A percentile compares a stretch with the other conserved stretches of the same genome.
Conservation (phyloP, 1,140 invertebrate genomes). For the Panagrolaimus sp. region DNA sequence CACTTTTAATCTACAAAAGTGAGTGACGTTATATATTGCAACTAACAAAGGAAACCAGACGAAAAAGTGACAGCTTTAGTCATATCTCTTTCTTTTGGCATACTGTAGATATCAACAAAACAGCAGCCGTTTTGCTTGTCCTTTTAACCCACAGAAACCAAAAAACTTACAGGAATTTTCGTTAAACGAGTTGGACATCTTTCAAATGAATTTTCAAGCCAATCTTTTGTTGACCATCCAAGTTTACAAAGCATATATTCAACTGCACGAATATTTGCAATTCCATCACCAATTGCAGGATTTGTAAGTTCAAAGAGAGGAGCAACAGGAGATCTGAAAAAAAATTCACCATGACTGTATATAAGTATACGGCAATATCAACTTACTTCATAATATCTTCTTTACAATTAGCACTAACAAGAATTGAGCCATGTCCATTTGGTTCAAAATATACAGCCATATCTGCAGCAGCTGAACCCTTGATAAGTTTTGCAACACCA, state of each 20-base stretch:
- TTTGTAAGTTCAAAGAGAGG: conserved; percentile 44
- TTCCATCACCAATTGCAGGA: conserved; percentile 78
- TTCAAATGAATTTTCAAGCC: conserved; percentile 70
- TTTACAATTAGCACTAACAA: conserved; percentile 59
- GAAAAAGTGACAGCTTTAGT: too few species aligned
- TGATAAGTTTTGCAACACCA: conserved; percentile 94
- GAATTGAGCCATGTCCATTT: conserved; percentile 90
- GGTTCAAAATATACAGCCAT: conserved; percentile 98
- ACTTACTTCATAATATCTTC: conserved; percentile 16
- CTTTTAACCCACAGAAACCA: too few species aligned
- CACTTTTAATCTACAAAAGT: neutral
- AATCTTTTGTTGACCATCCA: conserved; percentile 72
- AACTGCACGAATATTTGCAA: conserved; percentile 87
- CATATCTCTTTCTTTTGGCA: too few species aligned
- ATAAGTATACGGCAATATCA: neutral
- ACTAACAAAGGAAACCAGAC: too few species aligned
- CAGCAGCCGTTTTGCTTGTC: too few species aligned
- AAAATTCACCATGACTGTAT: neutral
- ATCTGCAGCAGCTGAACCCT: conserved; percentile 80
- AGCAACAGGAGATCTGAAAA: neutral
- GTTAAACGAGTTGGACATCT: conserved; percentile 62
- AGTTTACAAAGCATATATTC: conserved; percentile 72
- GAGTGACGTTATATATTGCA: too few species aligned
- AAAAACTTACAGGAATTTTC: neutral
- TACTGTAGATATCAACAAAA: conserved; percentile 44